Evolutionary conservation across 2,113 vertebrate species (phyloP).

Genomic region (Nettapus auritus): DNA sequence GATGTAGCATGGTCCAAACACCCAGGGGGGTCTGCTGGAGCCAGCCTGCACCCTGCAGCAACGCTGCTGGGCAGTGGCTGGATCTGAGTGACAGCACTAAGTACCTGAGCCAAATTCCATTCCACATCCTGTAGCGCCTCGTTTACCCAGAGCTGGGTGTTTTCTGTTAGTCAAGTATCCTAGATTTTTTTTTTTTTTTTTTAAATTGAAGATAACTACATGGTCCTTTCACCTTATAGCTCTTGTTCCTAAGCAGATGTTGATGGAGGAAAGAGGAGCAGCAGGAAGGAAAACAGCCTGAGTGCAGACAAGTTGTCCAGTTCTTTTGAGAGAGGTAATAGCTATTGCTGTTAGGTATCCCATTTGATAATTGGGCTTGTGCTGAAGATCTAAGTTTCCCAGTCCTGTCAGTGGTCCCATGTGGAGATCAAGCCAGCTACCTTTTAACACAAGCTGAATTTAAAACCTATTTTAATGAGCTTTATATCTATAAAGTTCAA

Average conservation of each 20-base stretch:
- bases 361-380: neutral
- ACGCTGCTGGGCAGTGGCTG: neutral
- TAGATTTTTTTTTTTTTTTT: neutral
- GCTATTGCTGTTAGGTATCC: neutral
- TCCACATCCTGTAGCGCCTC: neutral
- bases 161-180: neutral
- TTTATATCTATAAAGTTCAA: neutral
- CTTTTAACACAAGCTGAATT: neutral
- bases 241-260: neutral
- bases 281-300: neutral
- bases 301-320: neutral
- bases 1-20: neutral
- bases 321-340: neutral
- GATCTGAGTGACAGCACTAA: neutral
- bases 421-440: neutral
- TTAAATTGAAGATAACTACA: too few relatives aligned
- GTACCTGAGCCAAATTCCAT: neutral
- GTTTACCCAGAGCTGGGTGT: neutral
- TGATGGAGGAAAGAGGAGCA: neutral
- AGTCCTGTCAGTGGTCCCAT: neutral
- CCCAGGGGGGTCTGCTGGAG: neutral
- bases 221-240: neutral
- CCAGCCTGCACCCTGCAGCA: neutral
- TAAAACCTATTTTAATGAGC: slow-evolving; percentile 11
- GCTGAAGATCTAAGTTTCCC: neutral